Conservation (phyloP, 2,113 vertebrate species). For the Tragulus kanchil region DNA sequence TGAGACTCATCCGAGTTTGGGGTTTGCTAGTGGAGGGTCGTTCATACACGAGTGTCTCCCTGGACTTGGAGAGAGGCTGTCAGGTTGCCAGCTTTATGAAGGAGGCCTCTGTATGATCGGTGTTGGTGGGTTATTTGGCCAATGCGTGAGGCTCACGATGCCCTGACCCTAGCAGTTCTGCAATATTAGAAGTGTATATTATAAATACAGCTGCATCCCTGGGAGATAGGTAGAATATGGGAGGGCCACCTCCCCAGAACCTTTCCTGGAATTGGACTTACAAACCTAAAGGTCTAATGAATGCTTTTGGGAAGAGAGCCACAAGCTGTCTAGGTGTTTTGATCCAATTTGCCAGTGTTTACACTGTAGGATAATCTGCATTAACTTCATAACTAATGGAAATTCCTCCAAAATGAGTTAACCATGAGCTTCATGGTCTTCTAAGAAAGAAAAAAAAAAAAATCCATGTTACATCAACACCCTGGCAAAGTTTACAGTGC, state of each 20-base stretch:
- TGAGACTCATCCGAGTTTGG: neutral
- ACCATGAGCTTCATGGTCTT: conserved; percentile 1
- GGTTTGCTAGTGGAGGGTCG: neutral
- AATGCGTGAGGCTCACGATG: conserved; percentile 25
- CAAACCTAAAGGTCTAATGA: conserved; percentile 16
- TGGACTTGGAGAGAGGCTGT: neutral
- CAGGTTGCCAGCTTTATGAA: conserved; percentile 47
- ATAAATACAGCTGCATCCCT: conserved; percentile 55
- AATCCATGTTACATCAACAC: conserved; percentile 37
- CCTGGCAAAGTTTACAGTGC: conserved; percentile 58
- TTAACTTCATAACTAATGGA: conserved; percentile 64
- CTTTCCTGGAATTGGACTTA: conserved; percentile 66
- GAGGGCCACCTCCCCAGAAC: neutral
- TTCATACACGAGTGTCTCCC: neutral
- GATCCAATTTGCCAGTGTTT: conserved; percentile 67
- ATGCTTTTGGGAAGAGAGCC: conserved; percentile 36
- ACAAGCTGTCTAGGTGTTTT: conserved; percentile 43
- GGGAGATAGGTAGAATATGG: neutral
- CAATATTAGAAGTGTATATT: conserved; percentile 63
- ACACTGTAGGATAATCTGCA: conserved; percentile 50
- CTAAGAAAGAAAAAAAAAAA: conserved; percentile 57
- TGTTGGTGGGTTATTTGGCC: conserved; percentile 64
- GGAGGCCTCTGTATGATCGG: neutral
- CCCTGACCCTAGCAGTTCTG: conserved; percentile 64
- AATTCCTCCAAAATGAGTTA: conserved; percentile 47